Evolutionary conservation across 2,113 vertebrate genomes (phyloP).

Genomic region (Myotis brandtii): DNA sequence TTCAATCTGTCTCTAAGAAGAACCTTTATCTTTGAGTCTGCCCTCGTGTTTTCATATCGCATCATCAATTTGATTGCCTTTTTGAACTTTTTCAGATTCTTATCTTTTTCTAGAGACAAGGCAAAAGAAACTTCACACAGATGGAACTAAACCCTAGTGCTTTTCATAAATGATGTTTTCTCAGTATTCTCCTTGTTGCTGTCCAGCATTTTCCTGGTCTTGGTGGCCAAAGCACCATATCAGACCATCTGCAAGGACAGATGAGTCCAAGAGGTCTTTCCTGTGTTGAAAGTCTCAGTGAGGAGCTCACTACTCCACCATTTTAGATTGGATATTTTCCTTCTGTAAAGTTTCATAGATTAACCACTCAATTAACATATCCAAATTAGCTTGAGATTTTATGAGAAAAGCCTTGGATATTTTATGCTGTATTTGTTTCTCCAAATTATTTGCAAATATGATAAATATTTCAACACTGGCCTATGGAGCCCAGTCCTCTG

Average conservation of each 20-base stretch:
- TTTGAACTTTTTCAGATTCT: not conserved
- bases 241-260: not conserved
- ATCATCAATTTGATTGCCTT: not conserved
- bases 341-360: not conserved
- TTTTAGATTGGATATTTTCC: not conserved
- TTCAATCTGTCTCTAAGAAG: not conserved
- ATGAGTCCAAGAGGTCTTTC: not conserved
- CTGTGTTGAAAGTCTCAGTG: not conserved
- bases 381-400: not conserved
- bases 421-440: not conserved
- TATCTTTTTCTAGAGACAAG: slow-evolving; percentile 5
- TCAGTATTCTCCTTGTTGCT: not conserved
- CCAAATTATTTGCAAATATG: not conserved
- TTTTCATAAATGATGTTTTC: not conserved
- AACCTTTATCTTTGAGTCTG: not conserved
- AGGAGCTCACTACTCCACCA: not conserved
- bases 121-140: not conserved
- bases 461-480: not conserved
- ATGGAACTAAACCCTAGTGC: not conserved
- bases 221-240: not conserved
- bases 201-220: not conserved
- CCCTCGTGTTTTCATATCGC: not conserved
- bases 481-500: not conserved
- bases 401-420: slow-evolving; percentile 15
- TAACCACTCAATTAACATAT: not conserved